Evolutionary conservation across 2,888 invertebrate species (phyloP), one percentile per base, ranked within the genome.

Genomic region (Hymenopus coronatus): DNA sequence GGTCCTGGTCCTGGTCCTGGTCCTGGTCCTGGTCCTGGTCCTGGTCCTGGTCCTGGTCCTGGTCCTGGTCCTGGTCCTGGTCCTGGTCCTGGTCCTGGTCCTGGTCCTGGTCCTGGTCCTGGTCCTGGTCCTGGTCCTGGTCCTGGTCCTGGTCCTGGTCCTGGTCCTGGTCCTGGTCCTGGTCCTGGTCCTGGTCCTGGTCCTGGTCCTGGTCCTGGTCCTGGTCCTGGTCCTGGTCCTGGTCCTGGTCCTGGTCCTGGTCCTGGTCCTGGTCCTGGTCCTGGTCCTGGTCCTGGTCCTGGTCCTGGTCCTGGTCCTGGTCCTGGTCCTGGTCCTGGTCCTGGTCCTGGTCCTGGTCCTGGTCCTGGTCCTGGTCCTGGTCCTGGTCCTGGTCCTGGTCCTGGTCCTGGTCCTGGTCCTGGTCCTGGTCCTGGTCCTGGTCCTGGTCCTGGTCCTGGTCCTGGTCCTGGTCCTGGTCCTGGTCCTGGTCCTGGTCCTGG

Each of bases 1-100:
- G 84, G 84, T 84, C 84, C 84, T 84, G 84, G 81, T 81, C 84
- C 84, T 84, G 84, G 84, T 84, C 84, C 84, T 84, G 84, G 84
- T 84, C 84, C 84, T 84, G 84, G 81, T 81, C 84, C 84, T 84
- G 84, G 84, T 84, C 84, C 84, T 84, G 84, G 84, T 84, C 84
- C 84, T 84, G 84, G 81, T 81, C 84, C 84, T 84, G 84, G 84
- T 84, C 84, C 84, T 84, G 84, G 84, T 84, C 84, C 84, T 84
- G 84, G 81, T 81, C 84, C 84, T 84, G 84, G 84, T 84, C 84
- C 84, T 84, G 84, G 84, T 84, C 84, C 84, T 84, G 84, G 81
- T 81, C 84, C 84, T 84, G 84, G 84, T 84, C 84, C 84, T 84
- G 84, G 84, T 84, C 84, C 84, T 84, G 84, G 81, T 81, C 84